Conservation (phyloP, 2,113 vertebrate genomes). For the Donacobius atricapilla region DNA sequence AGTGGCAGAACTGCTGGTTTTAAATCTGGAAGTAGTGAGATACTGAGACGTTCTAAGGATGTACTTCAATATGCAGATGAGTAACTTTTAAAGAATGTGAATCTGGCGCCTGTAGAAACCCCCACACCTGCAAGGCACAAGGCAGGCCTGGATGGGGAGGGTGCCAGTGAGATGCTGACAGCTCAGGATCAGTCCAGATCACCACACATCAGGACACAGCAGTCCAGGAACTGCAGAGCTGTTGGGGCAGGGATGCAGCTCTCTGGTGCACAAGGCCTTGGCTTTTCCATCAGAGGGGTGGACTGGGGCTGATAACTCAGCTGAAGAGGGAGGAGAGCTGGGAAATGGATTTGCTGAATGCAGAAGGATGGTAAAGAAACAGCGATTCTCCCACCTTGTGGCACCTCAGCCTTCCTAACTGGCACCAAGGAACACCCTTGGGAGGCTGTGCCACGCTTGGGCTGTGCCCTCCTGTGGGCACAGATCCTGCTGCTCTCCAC, state of each 20-base stretch:
- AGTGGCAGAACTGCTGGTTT: background rate
- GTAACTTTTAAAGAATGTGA: background rate
- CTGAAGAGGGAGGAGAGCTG: background rate
- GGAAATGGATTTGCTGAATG: background rate
- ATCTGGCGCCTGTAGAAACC: background rate
- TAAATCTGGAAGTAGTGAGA: background rate
- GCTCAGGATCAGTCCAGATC: background rate
- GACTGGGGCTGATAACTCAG: background rate
- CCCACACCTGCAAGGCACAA: rapidly evolving
- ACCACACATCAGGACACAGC: background rate
- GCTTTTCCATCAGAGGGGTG: rapidly evolving
- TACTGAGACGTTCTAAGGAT: background rate
- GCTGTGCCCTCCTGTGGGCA: background rate
- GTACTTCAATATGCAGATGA: background rate
- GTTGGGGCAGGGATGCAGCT: background rate
- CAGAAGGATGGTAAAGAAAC: background rate
- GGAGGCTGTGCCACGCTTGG: background rate
- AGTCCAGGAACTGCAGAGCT: background rate
- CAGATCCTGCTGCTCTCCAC: background rate
- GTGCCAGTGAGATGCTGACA: background rate
- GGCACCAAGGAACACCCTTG: background rate
- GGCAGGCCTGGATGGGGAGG: background rate
- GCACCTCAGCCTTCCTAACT: background rate
- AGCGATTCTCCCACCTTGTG: rapidly evolving
- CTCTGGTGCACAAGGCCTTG: background rate